These are phyloP conservation scores for Hylaeus volcanicus DNA, from an alignment of 1,140 invertebrate genomes.

Conservation along the genomic window DNA sequence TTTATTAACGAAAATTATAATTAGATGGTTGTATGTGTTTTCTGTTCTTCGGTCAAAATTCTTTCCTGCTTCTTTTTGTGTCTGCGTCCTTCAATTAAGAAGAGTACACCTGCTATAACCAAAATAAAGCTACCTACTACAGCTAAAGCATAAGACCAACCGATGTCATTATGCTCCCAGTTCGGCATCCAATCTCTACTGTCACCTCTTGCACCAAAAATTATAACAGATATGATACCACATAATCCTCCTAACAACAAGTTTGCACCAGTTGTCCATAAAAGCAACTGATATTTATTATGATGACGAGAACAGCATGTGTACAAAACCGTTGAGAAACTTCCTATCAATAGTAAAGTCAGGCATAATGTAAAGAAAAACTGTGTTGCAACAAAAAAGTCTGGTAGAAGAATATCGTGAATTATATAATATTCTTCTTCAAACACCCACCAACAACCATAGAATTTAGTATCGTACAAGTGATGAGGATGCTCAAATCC, in stretches of 20 bases:
- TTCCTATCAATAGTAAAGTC: conserved; percentile 87
- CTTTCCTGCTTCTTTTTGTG: conserved; percentile 86
- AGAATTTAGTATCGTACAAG: conserved; percentile 89
- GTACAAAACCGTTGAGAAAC: conserved; percentile 87
- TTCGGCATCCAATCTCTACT: conserved; percentile 97
- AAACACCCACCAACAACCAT: conserved; percentile 95
- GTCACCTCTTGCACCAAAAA: conserved; percentile 94
- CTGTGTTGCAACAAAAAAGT: conserved; percentile 96
- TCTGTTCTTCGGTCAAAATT: conserved; percentile 80
- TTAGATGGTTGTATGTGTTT: conserved; percentile 77
- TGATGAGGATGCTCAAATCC: conserved; percentile 90
- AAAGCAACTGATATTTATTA: conserved; percentile 87
- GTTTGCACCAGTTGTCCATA: conserved; percentile 87
- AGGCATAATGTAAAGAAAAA: conserved; percentile 94
- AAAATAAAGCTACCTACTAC: conserved; percentile 88
- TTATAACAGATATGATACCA: conserved; percentile 87
- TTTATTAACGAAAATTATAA: background rate
- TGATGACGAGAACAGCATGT: conserved; percentile 89
- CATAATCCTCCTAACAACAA: conserved; percentile 87
- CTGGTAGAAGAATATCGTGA: conserved; percentile 89
- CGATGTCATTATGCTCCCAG: conserved; percentile 97
- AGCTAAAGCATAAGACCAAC: conserved; percentile 95
- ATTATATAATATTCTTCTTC: conserved; percentile 96
- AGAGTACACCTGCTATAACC: conserved; percentile 87
- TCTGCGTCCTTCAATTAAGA: conserved; percentile 90